Conservation (phyloP, 2,113 vertebrate genomes). For the Brachyhypopomus gauderio region DNA sequence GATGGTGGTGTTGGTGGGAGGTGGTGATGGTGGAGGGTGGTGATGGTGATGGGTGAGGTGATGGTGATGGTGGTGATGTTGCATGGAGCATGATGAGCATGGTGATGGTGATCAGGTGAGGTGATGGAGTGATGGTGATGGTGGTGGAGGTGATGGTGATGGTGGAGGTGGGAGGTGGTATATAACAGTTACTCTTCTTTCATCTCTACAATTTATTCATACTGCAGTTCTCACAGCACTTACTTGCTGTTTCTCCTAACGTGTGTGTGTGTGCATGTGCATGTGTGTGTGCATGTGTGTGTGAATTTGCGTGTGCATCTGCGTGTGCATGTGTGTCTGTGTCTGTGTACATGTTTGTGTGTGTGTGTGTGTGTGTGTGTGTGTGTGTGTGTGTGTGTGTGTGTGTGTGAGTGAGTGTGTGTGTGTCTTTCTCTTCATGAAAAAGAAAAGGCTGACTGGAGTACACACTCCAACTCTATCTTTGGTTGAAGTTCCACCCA, state of each 20-base stretch:
- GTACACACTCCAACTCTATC: background rate
- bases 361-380: conserved; percentile 1
- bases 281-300: background rate
- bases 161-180: too few species aligned
- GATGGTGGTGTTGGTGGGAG: too few species aligned
- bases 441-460: background rate
- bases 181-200: background rate
- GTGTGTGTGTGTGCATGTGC: background rate
- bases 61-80: too few species aligned
- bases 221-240: background rate
- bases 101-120: too few species aligned
- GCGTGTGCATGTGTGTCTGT: conserved; percentile 3
- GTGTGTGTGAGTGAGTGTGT: background rate
- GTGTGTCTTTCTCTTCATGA: background rate
- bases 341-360: background rate
- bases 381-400: background rate
- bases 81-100: too few species aligned
- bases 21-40: too few species aligned
- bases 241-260: too few species aligned
- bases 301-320: background rate
- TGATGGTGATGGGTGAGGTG: too few species aligned
- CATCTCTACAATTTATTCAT: background rate
- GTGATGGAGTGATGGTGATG: too few species aligned
- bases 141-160: too few species aligned
- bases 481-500: background rate